Conservation (phyloP, 2,113 vertebrate species). For the Ariopsis seemanni region DNA sequence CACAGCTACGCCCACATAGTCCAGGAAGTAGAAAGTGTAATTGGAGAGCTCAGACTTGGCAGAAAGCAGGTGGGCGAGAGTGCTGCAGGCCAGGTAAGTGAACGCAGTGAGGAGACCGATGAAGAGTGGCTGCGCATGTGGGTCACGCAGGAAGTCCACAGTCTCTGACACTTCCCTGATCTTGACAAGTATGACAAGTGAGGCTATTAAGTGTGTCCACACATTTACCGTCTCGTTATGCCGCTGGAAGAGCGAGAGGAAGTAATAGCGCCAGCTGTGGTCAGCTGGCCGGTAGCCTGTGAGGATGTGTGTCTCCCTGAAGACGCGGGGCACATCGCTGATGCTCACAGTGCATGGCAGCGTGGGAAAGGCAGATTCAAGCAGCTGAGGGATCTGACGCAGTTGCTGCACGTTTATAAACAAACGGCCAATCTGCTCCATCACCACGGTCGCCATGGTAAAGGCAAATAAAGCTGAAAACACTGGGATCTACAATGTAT, state of each 20-base stretch:
- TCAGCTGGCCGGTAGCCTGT: constrained; percentile 84
- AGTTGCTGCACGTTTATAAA: constrained; percentile 77
- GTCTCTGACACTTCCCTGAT: constrained; percentile 78
- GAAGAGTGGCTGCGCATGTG: constrained; percentile 85
- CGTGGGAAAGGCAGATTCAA: constrained; percentile 76
- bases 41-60: constrained; percentile 95
- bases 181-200: constrained; percentile 82
- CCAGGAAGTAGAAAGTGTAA: constrained; percentile 93
- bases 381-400: constrained; percentile 75
- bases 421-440: constrained; percentile 84
- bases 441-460: constrained; percentile 81
- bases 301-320: constrained; percentile 89
- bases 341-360: constrained; percentile 81
- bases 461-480: constrained; percentile 42
- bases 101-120: constrained; percentile 82
- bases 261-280: constrained; percentile 88
- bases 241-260: constrained; percentile 87
- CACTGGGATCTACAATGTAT: constrained; percentile 45
- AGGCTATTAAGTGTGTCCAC: constrained; percentile 88
- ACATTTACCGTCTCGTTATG: constrained; percentile 93
- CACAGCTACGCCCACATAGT: constrained; percentile 89
- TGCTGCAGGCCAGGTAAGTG: constrained; percentile 87
- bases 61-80: constrained; percentile 89
- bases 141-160: constrained; percentile 85
- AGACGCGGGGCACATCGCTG: constrained; percentile 83